Evolutionary conservation across 2,113 vertebrate genomes (phyloP), one percentile per base, ranked within the genome.

Genomic region (Telmatochromis sp.): DNA sequence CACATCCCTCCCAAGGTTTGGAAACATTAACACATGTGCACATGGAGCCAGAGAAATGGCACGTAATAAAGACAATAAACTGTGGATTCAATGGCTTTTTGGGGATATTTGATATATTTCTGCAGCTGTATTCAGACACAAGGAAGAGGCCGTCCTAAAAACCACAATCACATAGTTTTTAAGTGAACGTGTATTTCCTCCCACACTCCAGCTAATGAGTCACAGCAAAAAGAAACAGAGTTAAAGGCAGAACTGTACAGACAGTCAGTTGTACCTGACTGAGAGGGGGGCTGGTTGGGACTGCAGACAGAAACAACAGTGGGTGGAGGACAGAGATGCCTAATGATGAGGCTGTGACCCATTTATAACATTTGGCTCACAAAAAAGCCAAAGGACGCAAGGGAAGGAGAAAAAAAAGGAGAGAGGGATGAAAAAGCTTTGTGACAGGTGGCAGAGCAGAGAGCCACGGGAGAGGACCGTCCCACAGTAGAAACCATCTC

Each of bases 341-440:
- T 79, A 86, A 88, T 84, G 81, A 87, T 60, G 82, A 88, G 71
- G 75, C 47, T 33, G n/a, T 91, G 91, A 93, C 88, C 93, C 82
- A 91, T 86, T 93, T 93, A 54, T 81, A 75, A 88, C 89, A 80
- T 81, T 86, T 4, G 75, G 63, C 79, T 9, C 73, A 78, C 26
- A 50, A 78, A 78, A 50, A 89, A 80, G 80, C 86, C 82, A 90
- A 33, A 65, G 47, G 71, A 89, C 47, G 55, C 51, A 13, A n/a
- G 40, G 15, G 12, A 13, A 80, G 33, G 11, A 21, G 57, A 0
- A 0, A 40, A 71, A 84, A 37, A 10, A 19, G 9, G 31, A 35
- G 50, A 68, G 40, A 83, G 47, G 80, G 79, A 85, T 47, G 83
- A 71, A 87, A 81, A 89, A 83, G 65, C 81, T 88, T 85, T 86